Evolutionary conservation across 2,888 invertebrate species (phyloP), one percentile per base, ranked within the genome.

Genomic region (Drosophila meridiana): DNA sequence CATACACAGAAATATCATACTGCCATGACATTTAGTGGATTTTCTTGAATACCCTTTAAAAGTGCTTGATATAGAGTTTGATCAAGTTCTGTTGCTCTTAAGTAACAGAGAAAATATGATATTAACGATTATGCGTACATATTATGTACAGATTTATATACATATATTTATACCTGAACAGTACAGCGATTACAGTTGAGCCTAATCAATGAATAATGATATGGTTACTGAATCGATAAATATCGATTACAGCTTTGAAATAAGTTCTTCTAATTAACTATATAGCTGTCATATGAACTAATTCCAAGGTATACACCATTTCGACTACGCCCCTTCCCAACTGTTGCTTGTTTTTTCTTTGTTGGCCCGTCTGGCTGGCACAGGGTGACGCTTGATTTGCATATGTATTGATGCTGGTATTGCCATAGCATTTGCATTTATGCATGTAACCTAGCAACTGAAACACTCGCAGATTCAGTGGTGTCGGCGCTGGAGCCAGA

Each of bases 381-480:
- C 42, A 40, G 73, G 73, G 75, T 69, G 70, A 73, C 62, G 69
- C 69, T 69, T 68, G 69, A 85, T 86, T 87, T 87, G 85, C 88
- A 83, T 85, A 87, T 80, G 88, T 72, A 87, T 83, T 81, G 83
- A 72, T 68, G 69, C 67, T 77, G 77, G 72, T 59, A 83, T 79
- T 79, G 78, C 74, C 73, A 72, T 55, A 65, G 74, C 80, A 87
- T 87, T 84, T 84, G 84, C 84, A 87, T 84, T 84, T 87, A 84
- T 87, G 87, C 84, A 84, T 87, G 76, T 69, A 64, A 68, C 52
- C 71, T 59, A 34, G 32, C 32, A 60, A 11, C 30, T 70, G 48
- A 40, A 20, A 38, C 43, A 59, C 36, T 47, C 56, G 30, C 55
- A 55, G 55, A 55, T 40, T 55, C 55, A 55, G 28, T 40, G 40